Percentiles rank a stretch among this genome's conserved stretches.
Evolutionary conservation across 2,888 invertebrate species (phyloP).

Genomic region (Amphipyra berbera): DNA sequence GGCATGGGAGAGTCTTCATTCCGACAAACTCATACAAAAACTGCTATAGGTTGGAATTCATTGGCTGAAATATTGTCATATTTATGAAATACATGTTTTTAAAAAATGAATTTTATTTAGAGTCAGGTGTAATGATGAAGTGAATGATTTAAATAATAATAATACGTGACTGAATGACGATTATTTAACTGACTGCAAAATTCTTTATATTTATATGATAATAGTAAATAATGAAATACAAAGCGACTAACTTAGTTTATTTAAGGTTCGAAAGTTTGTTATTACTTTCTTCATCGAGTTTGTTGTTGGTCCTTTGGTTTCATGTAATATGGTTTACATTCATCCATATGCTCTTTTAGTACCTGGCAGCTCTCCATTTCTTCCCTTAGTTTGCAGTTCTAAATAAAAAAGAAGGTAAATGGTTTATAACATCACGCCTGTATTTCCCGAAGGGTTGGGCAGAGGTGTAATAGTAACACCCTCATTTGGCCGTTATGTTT

Average conservation of each 20-base stretch:
- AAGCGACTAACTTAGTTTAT: not conserved
- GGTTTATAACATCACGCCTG: too few species aligned
- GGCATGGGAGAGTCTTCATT: too few species aligned
- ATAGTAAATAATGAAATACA: not conserved
- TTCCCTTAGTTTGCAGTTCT: slow-evolving; percentile 78
- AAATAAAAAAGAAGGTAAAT: slow-evolving; percentile 56
- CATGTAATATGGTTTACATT: slow-evolving; percentile 18
- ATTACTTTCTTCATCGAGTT: not conserved
- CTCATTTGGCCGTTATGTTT: too few species aligned
- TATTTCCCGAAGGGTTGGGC: too few species aligned
- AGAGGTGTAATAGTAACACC: too few species aligned
- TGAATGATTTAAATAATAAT: not conserved
- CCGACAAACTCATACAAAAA: too few species aligned
- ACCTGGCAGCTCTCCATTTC: slow-evolving; percentile 66
- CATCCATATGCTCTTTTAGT: slow-evolving; percentile 66
- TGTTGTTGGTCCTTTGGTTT: slow-evolving; percentile 1
- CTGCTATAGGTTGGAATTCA: too few species aligned
- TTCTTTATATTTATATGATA: not conserved
- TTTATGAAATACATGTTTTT: too few species aligned
- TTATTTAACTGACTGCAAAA: not conserved
- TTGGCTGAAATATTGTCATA: too few species aligned
- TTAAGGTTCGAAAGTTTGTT: not conserved
- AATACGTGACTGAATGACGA: not conserved
- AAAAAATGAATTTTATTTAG: too few species aligned
- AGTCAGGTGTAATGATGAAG: too few species aligned